Base-by-base conservation (phyloP, 2,888 invertebrate genomes). In the Heliconius cydno region DNA sequence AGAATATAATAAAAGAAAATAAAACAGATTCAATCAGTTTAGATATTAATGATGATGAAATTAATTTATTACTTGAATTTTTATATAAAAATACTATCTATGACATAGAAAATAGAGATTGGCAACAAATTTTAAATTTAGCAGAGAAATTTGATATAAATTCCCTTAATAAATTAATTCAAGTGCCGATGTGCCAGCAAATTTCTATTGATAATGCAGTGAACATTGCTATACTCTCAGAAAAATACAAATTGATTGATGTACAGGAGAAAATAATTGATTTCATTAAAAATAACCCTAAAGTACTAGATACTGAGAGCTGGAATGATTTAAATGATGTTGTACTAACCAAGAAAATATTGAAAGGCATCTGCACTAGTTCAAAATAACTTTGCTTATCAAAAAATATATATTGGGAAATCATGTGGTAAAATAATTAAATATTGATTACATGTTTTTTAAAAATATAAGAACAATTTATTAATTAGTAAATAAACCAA, bases 321-420 rank as follows among this genome's bases (percentile, higher is more conserved):
- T 94, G 93, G 92, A 88, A 88, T 63, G 84, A 88, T 57, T 85
- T 94, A n/a, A 85, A 88, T 25, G 91, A 94, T 88, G 87, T 91
- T 3, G 86, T 87, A 46, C 80, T 94, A 80, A 86, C 91, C 0
- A 94, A 94, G 80, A 88, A 90, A 82, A 82, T 93, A 68, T 89
- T 91, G 41, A 87, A 88, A 77, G 74, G 76, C 52, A 66, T 82
- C 19, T 75, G 74, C 72, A 15, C 13, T 10, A 30, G 15, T 72
- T 15, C 65, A 28, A 74, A 74, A 25, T 74, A 38, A 63, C 7
- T 30, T 30, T 12, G 19, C 25, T 28, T 57, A 57, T 41, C 22
- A 68, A n/a, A 12, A 68, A 68, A 34, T 13, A 57, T 57, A 9
- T 57, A 22, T 57, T 60, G n/a, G 22, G 10, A 60, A n/a, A n/a